phyloP scores from a whole-genome alignment of 2,888 invertebrate species.

The Brachypterus glaber region DNA sequence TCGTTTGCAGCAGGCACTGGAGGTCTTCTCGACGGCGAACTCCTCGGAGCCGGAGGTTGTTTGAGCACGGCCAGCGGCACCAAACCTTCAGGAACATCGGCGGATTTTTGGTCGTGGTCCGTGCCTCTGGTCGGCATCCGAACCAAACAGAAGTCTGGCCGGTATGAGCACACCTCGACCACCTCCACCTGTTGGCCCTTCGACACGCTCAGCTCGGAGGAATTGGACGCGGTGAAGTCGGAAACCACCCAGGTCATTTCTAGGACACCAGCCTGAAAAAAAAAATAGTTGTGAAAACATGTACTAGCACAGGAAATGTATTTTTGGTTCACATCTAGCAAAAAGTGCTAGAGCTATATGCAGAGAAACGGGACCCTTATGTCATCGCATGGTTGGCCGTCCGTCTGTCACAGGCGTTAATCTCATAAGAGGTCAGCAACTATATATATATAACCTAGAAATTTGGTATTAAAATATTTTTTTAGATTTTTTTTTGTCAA shows the following conservation, averaged over 20 bases:
- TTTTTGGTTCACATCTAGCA: too few relatives aligned
- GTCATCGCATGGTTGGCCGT: too few relatives aligned
- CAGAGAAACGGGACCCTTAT: too few relatives aligned
- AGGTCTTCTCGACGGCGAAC: constrained; percentile 47
- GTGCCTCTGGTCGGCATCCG: constrained; percentile 48
- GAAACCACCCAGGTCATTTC: constrained; percentile 89
- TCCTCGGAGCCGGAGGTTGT: constrained; percentile 57
- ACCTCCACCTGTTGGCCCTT: constrained; percentile 94
- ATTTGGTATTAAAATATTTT: too few relatives aligned
- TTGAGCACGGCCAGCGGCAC: constrained; percentile 72
- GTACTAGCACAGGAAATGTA: too few relatives aligned
- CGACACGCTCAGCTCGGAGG: constrained; percentile 72
- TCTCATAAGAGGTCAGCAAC: too few relatives aligned
- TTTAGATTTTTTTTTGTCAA: too few relatives aligned
- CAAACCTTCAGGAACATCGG: constrained; percentile 63
- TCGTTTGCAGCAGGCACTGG: constrained; percentile 25
- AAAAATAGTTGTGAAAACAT: too few relatives aligned
- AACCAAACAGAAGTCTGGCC: constrained; percentile 64
- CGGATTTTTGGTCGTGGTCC: constrained; percentile 36
- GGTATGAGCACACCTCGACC: constrained; percentile 62
- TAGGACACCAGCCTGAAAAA: constrained; percentile 60
- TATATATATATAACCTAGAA: too few relatives aligned
- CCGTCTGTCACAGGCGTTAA: too few relatives aligned
- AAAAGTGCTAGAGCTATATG: too few relatives aligned
- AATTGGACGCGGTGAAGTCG: constrained; percentile 70